A percentile compares a stretch with the other conserved stretches of the same genome.
Evolutionary conservation across 2,113 vertebrate genomes (phyloP).

Genomic region (Furnarius figulus): DNA sequence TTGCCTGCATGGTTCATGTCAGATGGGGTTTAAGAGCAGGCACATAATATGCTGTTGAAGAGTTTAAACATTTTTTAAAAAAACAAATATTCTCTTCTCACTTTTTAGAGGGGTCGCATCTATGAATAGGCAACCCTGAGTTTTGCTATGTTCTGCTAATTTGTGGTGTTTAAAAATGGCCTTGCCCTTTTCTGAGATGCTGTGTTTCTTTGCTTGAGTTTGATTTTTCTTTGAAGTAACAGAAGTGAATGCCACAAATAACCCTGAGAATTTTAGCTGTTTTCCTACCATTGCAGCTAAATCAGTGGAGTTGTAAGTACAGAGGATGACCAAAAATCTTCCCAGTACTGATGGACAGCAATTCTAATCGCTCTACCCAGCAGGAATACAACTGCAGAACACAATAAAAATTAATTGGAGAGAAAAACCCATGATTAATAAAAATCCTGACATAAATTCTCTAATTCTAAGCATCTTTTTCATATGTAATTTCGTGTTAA

Average conservation of each 20-base stretch:
- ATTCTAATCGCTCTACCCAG: background rate
- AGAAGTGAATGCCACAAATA: background rate
- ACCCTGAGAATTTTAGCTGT: background rate
- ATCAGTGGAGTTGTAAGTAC: background rate
- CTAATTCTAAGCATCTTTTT: background rate
- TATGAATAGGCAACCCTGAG: background rate
- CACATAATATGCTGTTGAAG: conserved; percentile 17
- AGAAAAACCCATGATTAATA: background rate
- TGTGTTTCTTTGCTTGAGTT: background rate
- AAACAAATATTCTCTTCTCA: background rate
- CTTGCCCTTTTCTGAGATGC: background rate
- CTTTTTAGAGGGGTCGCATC: background rate
- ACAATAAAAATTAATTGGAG: background rate
- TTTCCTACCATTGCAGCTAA: background rate
- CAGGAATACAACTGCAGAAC: background rate
- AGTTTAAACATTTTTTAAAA: background rate
- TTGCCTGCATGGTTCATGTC: background rate
- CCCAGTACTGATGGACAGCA: background rate
- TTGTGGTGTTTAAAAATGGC: conserved; percentile 3
- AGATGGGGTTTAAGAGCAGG: conserved; percentile 50
- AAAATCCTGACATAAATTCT: background rate
- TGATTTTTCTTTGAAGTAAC: background rate
- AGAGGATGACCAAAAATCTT: background rate
- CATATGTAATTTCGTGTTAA: background rate
- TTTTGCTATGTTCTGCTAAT: background rate